Evolutionary conservation across 2,888 invertebrate genomes (phyloP), one percentile per base, ranked within the genome.

Genomic region (Archaeoteleia sp.): DNA sequence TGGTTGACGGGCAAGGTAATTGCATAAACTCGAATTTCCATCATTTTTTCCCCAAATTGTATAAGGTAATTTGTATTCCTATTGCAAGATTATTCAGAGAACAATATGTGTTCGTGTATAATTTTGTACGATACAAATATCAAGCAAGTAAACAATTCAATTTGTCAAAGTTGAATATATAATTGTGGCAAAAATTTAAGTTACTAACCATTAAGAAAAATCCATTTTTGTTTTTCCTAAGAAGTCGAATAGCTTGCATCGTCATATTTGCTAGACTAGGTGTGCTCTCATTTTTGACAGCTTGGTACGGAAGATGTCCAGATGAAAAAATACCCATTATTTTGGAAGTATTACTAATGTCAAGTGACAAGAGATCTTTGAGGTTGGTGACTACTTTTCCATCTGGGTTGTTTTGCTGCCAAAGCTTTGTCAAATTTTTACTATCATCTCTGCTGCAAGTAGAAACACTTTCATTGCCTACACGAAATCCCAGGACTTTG

Each of bases 181-280:
- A n/a, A n/a, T 13, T 17, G n/a, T 1, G 10, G 20, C 14, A 23
- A 30, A 20, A 42, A 42, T 27, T 29, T 39, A 39, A 13, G 14
- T 1, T 17, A 12, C 78, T 77, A 62, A 87, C 89, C 78, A 90
- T 83, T 0, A 90, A 80, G 30, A 90, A 85, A 72, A 86, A 90
- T 35, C 90, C 90, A 6, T 87, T 86, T 25, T 84, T 75, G 61
- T 86, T 86, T 39, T 84, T 85, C 30, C 78, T 78, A 1, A 89
- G 81, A 27, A 90, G 81, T 23, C 85, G 83, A n/a, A 91, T 86
- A 0, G 90, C 90, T 20, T 88, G 87, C 43, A 82, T 79, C 0
- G 89, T 89, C 90, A 91, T 90, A 29, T 90, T 88, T 6, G 87
- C 85, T 2, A 91, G 75, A 9, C 88, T 87, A 0, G 90, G 90